Evolutionary conservation across 2,113 vertebrate genomes (phyloP).

Genomic region (Myrmophylax atrothorax): DNA sequence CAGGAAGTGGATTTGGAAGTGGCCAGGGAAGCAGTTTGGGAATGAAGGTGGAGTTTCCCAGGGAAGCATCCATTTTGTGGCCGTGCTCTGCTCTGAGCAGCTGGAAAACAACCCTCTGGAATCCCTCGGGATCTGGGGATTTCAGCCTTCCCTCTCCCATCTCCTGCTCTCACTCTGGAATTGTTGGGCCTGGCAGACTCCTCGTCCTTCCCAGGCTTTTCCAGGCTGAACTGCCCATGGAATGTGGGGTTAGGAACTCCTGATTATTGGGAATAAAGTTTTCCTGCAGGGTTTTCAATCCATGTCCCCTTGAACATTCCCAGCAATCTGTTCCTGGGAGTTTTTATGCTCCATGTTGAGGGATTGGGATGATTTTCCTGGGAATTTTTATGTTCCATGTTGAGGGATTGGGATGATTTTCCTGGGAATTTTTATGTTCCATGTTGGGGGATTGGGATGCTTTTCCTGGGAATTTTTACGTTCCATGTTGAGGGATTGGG

Average conservation of each 20-base stretch:
- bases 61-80: conserved; percentile 5
- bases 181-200: not conserved
- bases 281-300: not conserved
- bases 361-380: not conserved
- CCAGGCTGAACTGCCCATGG: not conserved
- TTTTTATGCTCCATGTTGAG: too few relatives aligned
- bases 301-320: not conserved
- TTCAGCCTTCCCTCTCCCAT: not conserved
- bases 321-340: not conserved
- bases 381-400: too few relatives aligned
- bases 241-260: not conserved
- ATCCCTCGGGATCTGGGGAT: not conserved
- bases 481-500: too few relatives aligned
- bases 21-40: not conserved
- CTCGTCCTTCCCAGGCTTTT: not conserved
- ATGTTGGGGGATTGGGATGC: too few relatives aligned
- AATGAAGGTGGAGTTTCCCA: not conserved
- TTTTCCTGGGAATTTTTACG: not conserved
- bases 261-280: not conserved
- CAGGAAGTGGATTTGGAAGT: not conserved
- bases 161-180: not conserved
- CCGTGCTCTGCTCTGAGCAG: not conserved
- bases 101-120: not conserved
- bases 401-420: not conserved
- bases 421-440: too few relatives aligned